Conservation (phyloP, 2,797 vertebrate species). For the Molothrus aeneus region DNA sequence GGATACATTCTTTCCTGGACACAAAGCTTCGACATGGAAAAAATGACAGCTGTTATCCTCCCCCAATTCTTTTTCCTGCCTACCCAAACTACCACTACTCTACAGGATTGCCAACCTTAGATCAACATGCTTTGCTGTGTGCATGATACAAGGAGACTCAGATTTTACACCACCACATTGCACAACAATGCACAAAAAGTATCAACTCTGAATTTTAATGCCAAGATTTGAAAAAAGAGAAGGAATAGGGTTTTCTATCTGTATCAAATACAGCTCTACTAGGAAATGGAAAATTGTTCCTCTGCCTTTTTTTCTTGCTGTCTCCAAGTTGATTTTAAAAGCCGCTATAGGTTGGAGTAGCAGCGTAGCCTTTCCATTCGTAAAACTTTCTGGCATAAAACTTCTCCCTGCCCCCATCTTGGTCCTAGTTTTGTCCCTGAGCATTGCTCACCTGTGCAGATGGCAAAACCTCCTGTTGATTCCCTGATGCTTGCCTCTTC, state of each 20-base stretch:
- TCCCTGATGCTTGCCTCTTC: background rate
- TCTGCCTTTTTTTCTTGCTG: background rate
- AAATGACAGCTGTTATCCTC: background rate
- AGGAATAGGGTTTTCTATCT: background rate
- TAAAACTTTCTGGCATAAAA: slow-evolving; percentile 13
- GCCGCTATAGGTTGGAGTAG: background rate
- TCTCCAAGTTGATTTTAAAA: background rate
- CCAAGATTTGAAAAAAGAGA: background rate
- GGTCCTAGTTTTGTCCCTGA: background rate
- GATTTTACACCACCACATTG: background rate
- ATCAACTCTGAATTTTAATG: background rate
- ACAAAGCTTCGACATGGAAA: background rate
- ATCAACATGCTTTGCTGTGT: fast-evolving
- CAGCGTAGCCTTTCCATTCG: background rate
- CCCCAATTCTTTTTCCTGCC: background rate
- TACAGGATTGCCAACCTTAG: background rate
- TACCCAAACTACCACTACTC: background rate
- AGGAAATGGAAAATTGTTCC: background rate
- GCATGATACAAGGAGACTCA: background rate
- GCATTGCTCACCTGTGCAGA: background rate
- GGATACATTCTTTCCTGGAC: background rate
- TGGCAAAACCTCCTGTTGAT: slow-evolving; percentile 1
- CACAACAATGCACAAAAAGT: background rate
- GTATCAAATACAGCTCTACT: background rate
- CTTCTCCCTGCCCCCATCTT: background rate